Evolutionary conservation across 2,797 vertebrate species (phyloP).

Genomic region (Margarornis squamiger): DNA sequence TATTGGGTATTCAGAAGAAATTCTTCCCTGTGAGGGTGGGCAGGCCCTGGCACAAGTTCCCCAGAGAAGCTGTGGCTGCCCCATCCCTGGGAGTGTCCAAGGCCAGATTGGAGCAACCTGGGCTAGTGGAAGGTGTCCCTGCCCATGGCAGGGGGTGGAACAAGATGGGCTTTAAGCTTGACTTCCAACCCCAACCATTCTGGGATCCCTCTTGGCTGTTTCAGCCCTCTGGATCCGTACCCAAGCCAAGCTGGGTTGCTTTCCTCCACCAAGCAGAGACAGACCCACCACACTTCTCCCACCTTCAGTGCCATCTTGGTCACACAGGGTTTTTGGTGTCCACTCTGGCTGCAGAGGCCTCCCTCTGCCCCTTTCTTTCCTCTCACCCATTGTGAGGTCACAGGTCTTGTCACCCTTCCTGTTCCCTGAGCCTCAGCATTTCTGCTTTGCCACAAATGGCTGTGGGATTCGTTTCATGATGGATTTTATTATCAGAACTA

Average conservation of each 20-base stretch:
- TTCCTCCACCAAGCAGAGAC: background rate
- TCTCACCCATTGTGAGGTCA: background rate
- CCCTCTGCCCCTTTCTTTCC: background rate
- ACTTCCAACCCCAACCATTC: background rate
- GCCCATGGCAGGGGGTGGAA: background rate
- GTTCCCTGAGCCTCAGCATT: background rate
- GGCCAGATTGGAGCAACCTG: background rate
- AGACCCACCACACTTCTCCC: background rate
- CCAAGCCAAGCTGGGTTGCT: background rate
- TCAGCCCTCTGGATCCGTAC: background rate
- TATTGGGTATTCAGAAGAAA: background rate
- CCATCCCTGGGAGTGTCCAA: background rate
- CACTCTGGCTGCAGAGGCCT: background rate
- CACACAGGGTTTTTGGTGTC: fast-evolving
- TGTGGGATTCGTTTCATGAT: background rate
- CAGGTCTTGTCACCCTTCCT: fast-evolving
- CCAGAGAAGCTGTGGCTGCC: background rate
- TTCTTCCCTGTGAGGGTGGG: fast-evolving
- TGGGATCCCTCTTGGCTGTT: background rate
- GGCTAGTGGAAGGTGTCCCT: fast-evolving
- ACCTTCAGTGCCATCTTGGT: fast-evolving
- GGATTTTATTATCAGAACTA: background rate
- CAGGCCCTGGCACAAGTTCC: background rate
- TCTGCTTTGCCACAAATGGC: background rate
- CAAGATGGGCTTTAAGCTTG: fast-evolving